A percentile compares a stretch with the other conserved stretches of the same genome.
These are phyloP conservation scores for Aricia agestis DNA, from an alignment of 1,140 invertebrate species.

Conservation along the genomic window DNA sequence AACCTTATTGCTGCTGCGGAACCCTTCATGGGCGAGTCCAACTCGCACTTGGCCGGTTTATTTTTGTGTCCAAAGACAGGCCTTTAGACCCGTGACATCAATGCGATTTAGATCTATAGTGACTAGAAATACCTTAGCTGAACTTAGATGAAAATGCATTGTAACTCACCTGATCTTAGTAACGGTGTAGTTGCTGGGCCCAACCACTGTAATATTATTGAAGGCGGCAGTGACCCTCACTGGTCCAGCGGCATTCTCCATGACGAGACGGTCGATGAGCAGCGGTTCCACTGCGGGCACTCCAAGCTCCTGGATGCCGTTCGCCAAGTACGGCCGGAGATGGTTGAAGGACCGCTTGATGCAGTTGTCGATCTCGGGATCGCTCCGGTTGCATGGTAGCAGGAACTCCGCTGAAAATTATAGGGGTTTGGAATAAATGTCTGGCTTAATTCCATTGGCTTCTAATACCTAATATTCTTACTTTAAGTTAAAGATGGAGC, in stretches of 20 bases:
- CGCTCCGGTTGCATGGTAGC: constrained; percentile 80
- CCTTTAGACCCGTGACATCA: too few species aligned
- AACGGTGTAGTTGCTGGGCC: constrained; percentile 84
- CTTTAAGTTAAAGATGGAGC: too few species aligned
- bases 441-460: too few species aligned
- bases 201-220: constrained; percentile 82
- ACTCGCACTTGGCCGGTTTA: too few species aligned
- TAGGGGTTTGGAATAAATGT: not conserved
- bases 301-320: constrained; percentile 81
- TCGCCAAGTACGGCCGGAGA: constrained; percentile 81
- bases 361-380: constrained; percentile 81
- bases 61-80: too few species aligned
- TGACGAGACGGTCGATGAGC: constrained; percentile 80
- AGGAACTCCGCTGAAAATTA: constrained; percentile 83
- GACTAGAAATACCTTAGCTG: too few species aligned
- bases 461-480: too few species aligned
- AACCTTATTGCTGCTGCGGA: too few species aligned
- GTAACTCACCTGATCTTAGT: constrained; percentile 66
- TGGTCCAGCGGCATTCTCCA: constrained; percentile 85
- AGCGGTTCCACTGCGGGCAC: constrained; percentile 85
- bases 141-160: not conserved
- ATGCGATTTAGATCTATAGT: too few species aligned
- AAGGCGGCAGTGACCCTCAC: constrained; percentile 83
- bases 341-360: constrained; percentile 83
- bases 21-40: too few species aligned